Evolutionary conservation across 2,113 vertebrate species (phyloP).

Genomic region (Garra rufa): DNA sequence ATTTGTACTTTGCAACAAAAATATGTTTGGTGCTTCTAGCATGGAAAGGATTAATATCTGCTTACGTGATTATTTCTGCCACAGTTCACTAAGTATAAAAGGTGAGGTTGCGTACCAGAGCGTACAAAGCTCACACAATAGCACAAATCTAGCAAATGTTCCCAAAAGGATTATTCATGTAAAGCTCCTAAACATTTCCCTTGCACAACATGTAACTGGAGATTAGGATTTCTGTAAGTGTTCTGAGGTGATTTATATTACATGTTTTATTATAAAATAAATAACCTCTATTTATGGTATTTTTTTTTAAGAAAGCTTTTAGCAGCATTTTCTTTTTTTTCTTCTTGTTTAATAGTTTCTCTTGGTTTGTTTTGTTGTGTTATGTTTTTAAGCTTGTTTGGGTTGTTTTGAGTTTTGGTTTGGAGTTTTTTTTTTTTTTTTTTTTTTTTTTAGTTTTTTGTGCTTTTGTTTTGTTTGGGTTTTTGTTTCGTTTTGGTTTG

Average conservation of each 20-base stretch:
- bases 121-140: neutral
- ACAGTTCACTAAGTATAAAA: neutral
- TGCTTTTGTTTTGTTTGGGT: too few relatives aligned
- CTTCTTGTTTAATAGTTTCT: too few relatives aligned
- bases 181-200: slow-evolving; percentile 8
- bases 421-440: too few relatives aligned
- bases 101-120: neutral
- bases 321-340: too few relatives aligned
- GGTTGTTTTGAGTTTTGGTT: too few relatives aligned
- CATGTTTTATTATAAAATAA: neutral
- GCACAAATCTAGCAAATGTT: slow-evolving; percentile 15
- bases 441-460: too few relatives aligned
- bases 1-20: neutral
- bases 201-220: neutral
- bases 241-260: neutral
- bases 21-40: neutral
- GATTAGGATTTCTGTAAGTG: neutral
- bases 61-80: slow-evolving; percentile 9
- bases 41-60: neutral
- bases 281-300: neutral
- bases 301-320: too few relatives aligned
- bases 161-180: slow-evolving; percentile 9
- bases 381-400: too few relatives aligned
- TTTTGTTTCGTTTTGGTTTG: too few relatives aligned
- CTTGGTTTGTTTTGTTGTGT: too few relatives aligned